Conservation (phyloP, 2,113 vertebrate genomes). For the Beaufortia kweichowensis region DNA sequence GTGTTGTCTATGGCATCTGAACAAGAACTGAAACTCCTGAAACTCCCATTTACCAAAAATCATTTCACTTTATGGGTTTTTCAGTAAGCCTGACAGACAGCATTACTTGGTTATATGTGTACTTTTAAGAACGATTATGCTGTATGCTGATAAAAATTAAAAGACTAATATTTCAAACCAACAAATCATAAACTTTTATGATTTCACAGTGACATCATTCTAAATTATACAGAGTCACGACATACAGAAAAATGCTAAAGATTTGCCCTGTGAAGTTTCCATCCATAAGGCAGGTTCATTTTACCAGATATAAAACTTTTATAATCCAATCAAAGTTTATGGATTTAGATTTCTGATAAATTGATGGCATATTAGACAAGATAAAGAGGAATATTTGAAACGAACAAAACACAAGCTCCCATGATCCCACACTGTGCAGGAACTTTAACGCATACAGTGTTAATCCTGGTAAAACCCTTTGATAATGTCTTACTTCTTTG, state of each 20-base stretch:
- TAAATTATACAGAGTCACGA: too few relatives aligned
- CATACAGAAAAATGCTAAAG: too few relatives aligned
- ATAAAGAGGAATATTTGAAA: too few relatives aligned
- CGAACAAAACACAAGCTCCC: too few relatives aligned
- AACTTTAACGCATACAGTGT: neutral
- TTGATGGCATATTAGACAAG: too few relatives aligned
- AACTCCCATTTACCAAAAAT: neutral
- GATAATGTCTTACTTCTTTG: slow-evolving; percentile 72
- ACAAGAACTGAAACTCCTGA: neutral
- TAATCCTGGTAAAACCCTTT: neutral
- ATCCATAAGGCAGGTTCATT: too few relatives aligned
- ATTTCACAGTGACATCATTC: too few relatives aligned
- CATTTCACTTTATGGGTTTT: neutral
- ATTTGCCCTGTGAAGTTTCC: too few relatives aligned
- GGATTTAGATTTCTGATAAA: too few relatives aligned
- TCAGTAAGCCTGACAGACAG: neutral
- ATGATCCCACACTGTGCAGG: neutral
- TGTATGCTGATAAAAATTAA: neutral
- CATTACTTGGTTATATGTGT: neutral
- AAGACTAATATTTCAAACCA: neutral
- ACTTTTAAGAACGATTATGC: neutral
- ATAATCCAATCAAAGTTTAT: too few relatives aligned
- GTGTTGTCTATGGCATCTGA: slow-evolving; percentile 9
- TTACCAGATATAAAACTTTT: too few relatives aligned
- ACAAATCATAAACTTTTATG: too few relatives aligned